Evolutionary conservation across 1,140 invertebrate genomes (phyloP).

Genomic region (Rhyacophila brunnea): DNA sequence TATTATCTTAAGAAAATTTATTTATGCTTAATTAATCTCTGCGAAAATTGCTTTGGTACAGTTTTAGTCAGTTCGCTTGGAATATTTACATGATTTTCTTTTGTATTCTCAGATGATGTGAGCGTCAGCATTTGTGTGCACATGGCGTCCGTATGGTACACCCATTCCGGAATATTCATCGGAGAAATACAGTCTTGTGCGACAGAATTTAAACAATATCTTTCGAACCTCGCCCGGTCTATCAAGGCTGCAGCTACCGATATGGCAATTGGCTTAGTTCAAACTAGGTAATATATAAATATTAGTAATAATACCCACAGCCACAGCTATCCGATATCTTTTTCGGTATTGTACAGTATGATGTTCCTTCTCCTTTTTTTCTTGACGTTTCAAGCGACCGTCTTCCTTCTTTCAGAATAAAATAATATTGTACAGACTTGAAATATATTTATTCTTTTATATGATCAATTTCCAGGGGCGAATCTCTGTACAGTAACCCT

Average conservation of each 20-base stretch:
- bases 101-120: slow-evolving; percentile 40
- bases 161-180: slow-evolving; percentile 83
- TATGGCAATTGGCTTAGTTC: slow-evolving; percentile 88
- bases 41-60: too few relatives aligned
- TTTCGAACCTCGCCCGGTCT: slow-evolving; percentile 74
- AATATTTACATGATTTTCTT: not conserved
- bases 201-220: slow-evolving; percentile 66
- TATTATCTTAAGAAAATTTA: too few relatives aligned
- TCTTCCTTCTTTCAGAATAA: too few relatives aligned
- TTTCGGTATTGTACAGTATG: too few relatives aligned
- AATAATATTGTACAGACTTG: too few relatives aligned
- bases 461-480: slow-evolving; percentile 37
- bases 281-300: slow-evolving; percentile 64
- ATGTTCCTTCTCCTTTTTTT: too few relatives aligned
- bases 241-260: slow-evolving; percentile 89
- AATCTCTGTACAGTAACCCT: slow-evolving; percentile 57
- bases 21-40: too few relatives aligned
- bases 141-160: slow-evolving; percentile 92
- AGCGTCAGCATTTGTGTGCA: slow-evolving; percentile 61
- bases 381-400: too few relatives aligned
- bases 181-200: slow-evolving; percentile 84
- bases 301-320: too few relatives aligned
- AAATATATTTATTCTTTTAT: not conserved
- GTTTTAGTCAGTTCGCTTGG: too few relatives aligned
- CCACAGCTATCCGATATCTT: too few relatives aligned